phyloP scores from a whole-genome alignment of 2,113 vertebrate species.

The Taxidea taxus region DNA sequence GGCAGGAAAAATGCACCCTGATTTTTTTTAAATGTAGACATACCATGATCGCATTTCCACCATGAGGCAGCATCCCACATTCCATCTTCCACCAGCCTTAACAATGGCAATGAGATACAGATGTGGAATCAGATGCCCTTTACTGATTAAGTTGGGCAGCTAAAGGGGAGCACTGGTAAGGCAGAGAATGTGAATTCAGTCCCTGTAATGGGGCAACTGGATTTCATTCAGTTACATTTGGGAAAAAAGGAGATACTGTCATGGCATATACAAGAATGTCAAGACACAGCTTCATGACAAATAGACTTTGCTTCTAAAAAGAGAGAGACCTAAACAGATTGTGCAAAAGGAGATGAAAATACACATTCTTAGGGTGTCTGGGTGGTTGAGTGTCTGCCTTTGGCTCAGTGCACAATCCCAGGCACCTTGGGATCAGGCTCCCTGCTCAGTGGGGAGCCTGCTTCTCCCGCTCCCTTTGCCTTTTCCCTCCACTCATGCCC shows the following conservation, averaged over 20 bases:
- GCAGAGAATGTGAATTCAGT: not conserved
- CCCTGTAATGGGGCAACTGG: not conserved
- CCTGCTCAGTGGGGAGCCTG: too few relatives aligned
- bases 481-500: not conserved
- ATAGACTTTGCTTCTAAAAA: not conserved
- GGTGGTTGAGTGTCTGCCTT: too few relatives aligned
- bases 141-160: not conserved
- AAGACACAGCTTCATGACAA: not conserved
- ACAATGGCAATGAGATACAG: rapidly evolving
- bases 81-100: not conserved
- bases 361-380: too few relatives aligned
- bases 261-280: not conserved
- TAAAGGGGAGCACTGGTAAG: not conserved
- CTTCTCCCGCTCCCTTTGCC: not conserved
- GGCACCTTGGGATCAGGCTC: too few relatives aligned
- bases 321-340: not conserved
- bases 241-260: not conserved
- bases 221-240: not conserved
- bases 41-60: not conserved
- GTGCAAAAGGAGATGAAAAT: not conserved
- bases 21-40: not conserved
- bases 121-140: not conserved
- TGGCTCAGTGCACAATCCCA: too few relatives aligned
- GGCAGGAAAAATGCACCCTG: not conserved
- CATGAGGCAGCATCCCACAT: not conserved